Evolutionary conservation across 1,140 invertebrate genomes (phyloP).

Genomic region (Ceratina japonica): DNA sequence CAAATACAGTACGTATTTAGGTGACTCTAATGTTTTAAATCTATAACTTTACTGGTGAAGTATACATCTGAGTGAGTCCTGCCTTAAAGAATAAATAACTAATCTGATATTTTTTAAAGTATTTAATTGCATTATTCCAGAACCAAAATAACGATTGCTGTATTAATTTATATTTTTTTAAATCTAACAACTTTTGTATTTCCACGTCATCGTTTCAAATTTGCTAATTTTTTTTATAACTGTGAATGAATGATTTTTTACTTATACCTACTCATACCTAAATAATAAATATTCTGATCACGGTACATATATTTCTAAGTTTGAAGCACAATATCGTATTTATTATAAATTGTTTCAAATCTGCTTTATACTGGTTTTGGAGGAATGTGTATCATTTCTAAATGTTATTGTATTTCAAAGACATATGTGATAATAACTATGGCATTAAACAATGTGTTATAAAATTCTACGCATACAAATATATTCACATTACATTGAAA

Average conservation of each 20-base stretch:
- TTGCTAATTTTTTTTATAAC: not conserved
- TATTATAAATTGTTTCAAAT: not conserved
- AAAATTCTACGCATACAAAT: constrained; percentile 9
- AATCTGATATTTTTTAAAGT: constrained; percentile 21
- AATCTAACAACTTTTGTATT: not conserved
- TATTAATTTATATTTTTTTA: constrained; percentile 11
- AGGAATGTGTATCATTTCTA: constrained; percentile 7
- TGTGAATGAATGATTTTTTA: not conserved
- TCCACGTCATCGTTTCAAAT: not conserved
- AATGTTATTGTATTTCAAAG: not conserved
- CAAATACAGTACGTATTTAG: constrained; percentile 3
- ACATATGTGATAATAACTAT: constrained; percentile 29
- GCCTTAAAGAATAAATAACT: constrained; percentile 14
- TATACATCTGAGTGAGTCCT: constrained; percentile 36
- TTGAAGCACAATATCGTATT: constrained; percentile 13
- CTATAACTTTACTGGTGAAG: not conserved
- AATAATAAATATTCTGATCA: constrained; percentile 9
- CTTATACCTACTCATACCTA: not conserved
- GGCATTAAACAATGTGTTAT: constrained; percentile 26
- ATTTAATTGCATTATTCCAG: constrained; percentile 20
- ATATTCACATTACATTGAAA: constrained; percentile 7
- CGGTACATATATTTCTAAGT: not conserved
- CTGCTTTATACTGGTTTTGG: constrained; percentile 5
- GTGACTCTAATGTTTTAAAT: not conserved
- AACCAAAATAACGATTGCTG: constrained; percentile 22